phyloP scores from a whole-genome alignment of 1,140 invertebrate genomes.

The Cyclina sinensis region DNA sequence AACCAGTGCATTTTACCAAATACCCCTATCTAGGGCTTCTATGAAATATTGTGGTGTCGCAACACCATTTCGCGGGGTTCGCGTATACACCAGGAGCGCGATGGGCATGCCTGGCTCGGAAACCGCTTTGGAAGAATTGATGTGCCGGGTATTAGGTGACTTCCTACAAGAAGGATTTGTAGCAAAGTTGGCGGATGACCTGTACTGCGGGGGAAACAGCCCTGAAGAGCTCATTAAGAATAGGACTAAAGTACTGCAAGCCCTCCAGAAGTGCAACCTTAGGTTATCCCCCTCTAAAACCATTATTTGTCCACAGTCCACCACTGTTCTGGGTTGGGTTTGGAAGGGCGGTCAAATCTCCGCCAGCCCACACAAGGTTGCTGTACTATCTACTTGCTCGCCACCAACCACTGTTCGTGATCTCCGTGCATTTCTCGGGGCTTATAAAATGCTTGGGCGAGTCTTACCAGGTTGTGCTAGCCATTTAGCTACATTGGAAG shows the following conservation, averaged over 20 bases:
- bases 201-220: slow-evolving; percentile 43
- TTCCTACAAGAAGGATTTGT: slow-evolving; percentile 61
- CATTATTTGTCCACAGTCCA: no score
- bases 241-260: slow-evolving; percentile 51
- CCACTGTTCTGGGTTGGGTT: no score
- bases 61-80: slow-evolving; percentile 70
- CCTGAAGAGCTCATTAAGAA: not conserved
- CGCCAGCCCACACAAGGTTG: no score
- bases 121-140: no score
- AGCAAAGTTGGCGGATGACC: slow-evolving; percentile 57
- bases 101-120: no score
- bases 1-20: no score
- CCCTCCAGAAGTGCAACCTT: slow-evolving; percentile 27
- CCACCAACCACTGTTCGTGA: no score
- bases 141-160: slow-evolving; percentile 64
- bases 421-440: no score
- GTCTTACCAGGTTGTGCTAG: slow-evolving; percentile 51
- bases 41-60: slow-evolving; percentile 71
- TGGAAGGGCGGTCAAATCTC: no score
- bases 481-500: slow-evolving; percentile 29
- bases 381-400: no score
- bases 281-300: slow-evolving; percentile 28
- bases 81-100: no score
- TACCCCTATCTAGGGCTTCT: slow-evolving; percentile 62
- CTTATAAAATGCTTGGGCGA: no score